phyloP scores from a whole-genome alignment of 2,797 vertebrate species.

The Peromyscus eremicus region DNA sequence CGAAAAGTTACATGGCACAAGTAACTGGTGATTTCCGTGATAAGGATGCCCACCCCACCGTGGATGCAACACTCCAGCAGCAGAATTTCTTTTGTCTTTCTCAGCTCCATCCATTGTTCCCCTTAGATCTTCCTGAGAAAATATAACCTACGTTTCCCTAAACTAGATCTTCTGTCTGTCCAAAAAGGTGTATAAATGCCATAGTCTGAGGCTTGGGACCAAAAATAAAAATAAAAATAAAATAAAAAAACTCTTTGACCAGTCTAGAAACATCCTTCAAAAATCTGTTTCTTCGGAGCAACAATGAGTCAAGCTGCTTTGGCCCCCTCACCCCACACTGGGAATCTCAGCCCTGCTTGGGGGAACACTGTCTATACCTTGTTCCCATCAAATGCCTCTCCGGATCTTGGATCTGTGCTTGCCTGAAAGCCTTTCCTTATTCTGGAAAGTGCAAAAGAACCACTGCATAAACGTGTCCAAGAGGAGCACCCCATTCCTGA shows the following conservation, averaged over 20 bases:
- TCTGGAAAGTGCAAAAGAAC: background rate
- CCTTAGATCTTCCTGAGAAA: background rate
- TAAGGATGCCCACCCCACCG: background rate
- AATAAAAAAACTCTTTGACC: background rate
- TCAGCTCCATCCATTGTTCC: background rate
- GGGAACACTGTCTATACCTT: accelerated
- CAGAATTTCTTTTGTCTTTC: background rate
- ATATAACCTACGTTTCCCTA: background rate
- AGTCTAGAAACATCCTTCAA: background rate
- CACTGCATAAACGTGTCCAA: background rate
- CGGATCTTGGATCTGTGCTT: background rate
- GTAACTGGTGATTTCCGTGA: background rate
- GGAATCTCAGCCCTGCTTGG: background rate
- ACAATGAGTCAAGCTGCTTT: background rate
- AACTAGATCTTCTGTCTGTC: conserved; percentile 12
- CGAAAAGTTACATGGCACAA: background rate
- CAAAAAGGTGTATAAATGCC: background rate
- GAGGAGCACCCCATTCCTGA: background rate
- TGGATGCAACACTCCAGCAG: background rate
- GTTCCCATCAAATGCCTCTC: background rate
- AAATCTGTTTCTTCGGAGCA: background rate
- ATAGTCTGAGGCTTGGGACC: background rate
- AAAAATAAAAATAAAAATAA: background rate
- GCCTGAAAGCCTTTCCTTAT: background rate
- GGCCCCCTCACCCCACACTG: background rate